Evolutionary conservation across 2,888 invertebrate genomes (phyloP).

Genomic region (Coremacera marginata): DNA sequence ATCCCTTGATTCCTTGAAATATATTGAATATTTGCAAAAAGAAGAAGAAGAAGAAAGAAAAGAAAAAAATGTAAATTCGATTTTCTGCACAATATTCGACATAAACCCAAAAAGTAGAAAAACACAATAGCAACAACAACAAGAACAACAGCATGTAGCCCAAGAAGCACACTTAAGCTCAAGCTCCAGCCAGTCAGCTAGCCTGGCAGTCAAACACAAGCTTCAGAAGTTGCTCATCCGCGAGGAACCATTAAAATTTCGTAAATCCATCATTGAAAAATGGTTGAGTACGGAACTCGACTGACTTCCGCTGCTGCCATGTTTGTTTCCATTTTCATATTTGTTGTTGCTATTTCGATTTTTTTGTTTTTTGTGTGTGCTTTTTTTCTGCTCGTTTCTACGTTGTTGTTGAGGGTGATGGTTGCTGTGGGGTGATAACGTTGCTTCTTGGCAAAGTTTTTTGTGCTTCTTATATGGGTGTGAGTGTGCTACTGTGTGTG

Average conservation of each 20-base stretch:
- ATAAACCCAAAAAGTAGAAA: conserved; percentile 29
- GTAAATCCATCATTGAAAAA: conserved; percentile 66
- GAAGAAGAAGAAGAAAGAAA: not conserved
- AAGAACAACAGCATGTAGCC: not conserved
- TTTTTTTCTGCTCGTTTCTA: conserved; percentile 36
- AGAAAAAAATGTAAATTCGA: conserved; percentile 11
- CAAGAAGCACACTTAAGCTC: not conserved
- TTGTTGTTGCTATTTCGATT: conserved; percentile 37
- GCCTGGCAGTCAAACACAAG: conserved; percentile 46
- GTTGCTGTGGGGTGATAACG: not conserved
- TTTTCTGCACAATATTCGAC: conserved; percentile 34
- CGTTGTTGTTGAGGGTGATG: conserved; percentile 39
- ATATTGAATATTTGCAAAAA: conserved; percentile 12
- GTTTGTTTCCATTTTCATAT: conserved; percentile 52
- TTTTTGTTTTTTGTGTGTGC: conserved; percentile 41
- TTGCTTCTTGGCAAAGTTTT: not conserved
- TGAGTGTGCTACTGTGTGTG: conserved; percentile 24
- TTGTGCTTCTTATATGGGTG: conserved; percentile 38
- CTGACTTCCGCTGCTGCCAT: conserved; percentile 54
- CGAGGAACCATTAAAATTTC: conserved; percentile 67
- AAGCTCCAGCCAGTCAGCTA: not conserved
- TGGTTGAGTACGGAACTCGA: conserved; percentile 52
- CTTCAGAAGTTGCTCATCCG: conserved; percentile 63
- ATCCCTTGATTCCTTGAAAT: conserved; percentile 17
- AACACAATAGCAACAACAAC: not conserved